These are phyloP conservation scores for Drosophila mulleri DNA, from an alignment of 2,888 invertebrate species.

Conservation along the genomic window DNA sequence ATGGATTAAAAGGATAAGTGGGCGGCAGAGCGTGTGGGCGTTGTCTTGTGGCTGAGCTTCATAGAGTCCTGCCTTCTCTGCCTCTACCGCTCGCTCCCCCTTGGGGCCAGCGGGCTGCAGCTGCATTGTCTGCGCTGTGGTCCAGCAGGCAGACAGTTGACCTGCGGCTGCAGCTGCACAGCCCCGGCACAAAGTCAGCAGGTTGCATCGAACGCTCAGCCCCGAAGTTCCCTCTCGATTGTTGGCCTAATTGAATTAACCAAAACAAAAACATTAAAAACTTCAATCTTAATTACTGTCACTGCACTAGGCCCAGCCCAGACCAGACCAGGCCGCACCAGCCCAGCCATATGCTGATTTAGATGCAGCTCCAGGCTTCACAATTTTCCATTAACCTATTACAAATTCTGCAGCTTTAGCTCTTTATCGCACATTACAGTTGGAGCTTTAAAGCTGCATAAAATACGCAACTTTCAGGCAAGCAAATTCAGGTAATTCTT, in stretches of 20 bases:
- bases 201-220: neutral
- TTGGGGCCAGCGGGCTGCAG: neutral
- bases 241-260: slow-evolving; percentile 48
- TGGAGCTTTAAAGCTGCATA: neutral
- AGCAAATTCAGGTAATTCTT: neutral
- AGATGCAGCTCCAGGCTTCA: neutral
- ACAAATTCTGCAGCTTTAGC: neutral
- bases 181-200: slow-evolving; percentile 20
- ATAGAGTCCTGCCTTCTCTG: neutral
- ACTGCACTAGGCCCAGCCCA: neutral
- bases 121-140: slow-evolving; percentile 18
- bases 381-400: neutral
- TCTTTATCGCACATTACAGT: no score
- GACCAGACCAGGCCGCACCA: no score
- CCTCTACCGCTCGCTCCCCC: neutral
- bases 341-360: neutral
- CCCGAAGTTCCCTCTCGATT: slow-evolving; percentile 17
- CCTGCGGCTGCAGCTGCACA: slow-evolving; percentile 12
- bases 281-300: neutral
- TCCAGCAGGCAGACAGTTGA: slow-evolving; percentile 26
- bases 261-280: slow-evolving; percentile 15
- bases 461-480: neutral
- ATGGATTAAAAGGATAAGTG: slow-evolving; percentile 63
- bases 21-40: slow-evolving; percentile 17
- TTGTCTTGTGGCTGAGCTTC: slow-evolving; percentile 1